Evolutionary conservation across 2,888 invertebrate species (phyloP), one percentile per base, ranked within the genome.

Genomic region (Suillia variegata): DNA sequence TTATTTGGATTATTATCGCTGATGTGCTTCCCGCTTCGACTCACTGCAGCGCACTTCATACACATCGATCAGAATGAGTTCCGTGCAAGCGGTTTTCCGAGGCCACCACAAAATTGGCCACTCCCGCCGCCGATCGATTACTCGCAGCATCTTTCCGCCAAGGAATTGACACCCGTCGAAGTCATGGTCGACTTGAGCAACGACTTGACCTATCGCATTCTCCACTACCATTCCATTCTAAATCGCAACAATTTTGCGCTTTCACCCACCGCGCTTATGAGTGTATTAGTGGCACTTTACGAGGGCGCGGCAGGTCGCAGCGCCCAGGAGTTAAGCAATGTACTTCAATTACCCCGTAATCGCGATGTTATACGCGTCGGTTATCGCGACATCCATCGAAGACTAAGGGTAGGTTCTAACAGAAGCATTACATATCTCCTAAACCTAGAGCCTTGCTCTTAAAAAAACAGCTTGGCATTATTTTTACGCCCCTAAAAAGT

Each of bases 161-260:
- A 74, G 54, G 75, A 76, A 54, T 61, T 79, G 3, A 84, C 85
- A 1, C 91, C 92, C 2, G 84, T 88, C 63, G 88, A 91, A 65
- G 85, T 88, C 61, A 91, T 93, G 90, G 90, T 91, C 58, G 92
- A 93, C 75, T 86, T 90, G 38, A 88, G 91, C 47, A 93, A 93
- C 78, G 87, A 88, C 75, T 85, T 91, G 65, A 88, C 89, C 56
- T 82, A 89, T 64, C 87, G 87, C 77, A 85, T 91, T 69, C 84
- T 93, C 0, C 84, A 89, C 70, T 87, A 88, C 78, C 89, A 90
- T 72, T 88, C 89, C 73, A 87, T 88, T 80, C 84, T 88, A 70
- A 90, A 90, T 79, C 87, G 88, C 51, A 89, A 90, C 76, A 94
- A 93, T 79, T 89, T 93, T 56, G 93, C 92, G 3, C 89, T 93